Conservation (phyloP, 2,113 vertebrate genomes). For the Siniperca knerii region DNA sequence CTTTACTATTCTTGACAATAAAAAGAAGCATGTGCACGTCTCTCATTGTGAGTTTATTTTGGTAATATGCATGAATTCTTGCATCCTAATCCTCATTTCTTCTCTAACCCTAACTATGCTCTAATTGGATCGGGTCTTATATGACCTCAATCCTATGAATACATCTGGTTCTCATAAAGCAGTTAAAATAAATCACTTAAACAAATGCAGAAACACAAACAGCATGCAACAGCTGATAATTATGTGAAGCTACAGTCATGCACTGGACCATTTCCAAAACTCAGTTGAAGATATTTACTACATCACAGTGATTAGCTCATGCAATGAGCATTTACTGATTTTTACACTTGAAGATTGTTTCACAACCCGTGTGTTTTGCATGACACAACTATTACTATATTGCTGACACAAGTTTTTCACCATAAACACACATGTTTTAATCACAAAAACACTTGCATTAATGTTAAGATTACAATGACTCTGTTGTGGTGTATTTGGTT, state of each 20-base stretch:
- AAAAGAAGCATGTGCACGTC: conserved; percentile 1
- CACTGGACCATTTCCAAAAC: conserved; percentile 13
- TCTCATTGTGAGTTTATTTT: conserved; percentile 24
- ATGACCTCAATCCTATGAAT: not conserved
- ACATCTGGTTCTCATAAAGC: conserved; percentile 30
- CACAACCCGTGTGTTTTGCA: not conserved
- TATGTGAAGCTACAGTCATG: conserved; percentile 17
- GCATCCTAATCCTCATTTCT: conserved; percentile 28
- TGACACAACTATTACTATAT: not conserved
- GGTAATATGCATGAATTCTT: conserved; percentile 15
- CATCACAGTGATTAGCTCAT: conserved; percentile 38
- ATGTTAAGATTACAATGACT: not conserved
- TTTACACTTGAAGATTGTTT: conserved; percentile 10
- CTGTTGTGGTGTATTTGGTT: not conserved
- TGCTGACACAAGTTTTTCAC: not conserved
- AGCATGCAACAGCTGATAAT: conserved; percentile 28
- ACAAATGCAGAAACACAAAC: conserved; percentile 35
- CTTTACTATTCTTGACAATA: conserved; percentile 12
- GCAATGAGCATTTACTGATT: conserved; percentile 30
- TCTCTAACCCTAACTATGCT: not conserved
- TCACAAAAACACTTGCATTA: not conserved
- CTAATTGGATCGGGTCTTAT: not conserved
- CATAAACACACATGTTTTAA: not conserved
- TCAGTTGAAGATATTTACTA: not conserved
- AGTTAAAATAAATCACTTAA: conserved; percentile 15